Conservation (phyloP, 2,113 vertebrate species). For the Phainopepla nitens region DNA sequence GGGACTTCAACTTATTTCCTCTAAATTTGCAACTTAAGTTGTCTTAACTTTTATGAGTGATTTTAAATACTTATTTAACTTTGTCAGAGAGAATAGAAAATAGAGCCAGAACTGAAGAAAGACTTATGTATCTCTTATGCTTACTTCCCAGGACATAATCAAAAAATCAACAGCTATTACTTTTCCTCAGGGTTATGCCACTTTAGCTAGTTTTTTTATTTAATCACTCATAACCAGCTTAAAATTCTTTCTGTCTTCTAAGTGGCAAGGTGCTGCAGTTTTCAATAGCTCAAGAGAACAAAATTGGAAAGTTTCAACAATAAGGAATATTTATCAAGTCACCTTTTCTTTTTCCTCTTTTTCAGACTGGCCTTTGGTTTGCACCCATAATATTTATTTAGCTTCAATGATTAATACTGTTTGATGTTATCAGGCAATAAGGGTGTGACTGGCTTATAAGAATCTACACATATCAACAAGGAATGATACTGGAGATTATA, state of each 20-base stretch:
- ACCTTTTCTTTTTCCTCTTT: not conserved
- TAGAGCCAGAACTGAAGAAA: not conserved
- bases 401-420: not conserved
- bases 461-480: not conserved
- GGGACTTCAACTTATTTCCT: not conserved
- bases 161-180: not conserved
- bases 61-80: not conserved
- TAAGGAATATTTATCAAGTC: not conserved
- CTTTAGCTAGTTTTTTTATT: not conserved
- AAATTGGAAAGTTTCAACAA: not conserved
- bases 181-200: not conserved
- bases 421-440: not conserved
- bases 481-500: not conserved
- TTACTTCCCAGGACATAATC: not conserved
- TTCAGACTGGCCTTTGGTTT: not conserved
- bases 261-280: not conserved
- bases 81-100: not conserved
- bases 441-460: not conserved
- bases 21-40: not conserved
- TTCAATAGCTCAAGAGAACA: not conserved
- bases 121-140: not conserved
- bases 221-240: not conserved
- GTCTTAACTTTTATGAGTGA: not conserved
- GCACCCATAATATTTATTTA: not conserved
- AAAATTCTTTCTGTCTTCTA: not conserved